Conservation (phyloP, 2,888 invertebrate species). For the Napeogenes sylphis region DNA sequence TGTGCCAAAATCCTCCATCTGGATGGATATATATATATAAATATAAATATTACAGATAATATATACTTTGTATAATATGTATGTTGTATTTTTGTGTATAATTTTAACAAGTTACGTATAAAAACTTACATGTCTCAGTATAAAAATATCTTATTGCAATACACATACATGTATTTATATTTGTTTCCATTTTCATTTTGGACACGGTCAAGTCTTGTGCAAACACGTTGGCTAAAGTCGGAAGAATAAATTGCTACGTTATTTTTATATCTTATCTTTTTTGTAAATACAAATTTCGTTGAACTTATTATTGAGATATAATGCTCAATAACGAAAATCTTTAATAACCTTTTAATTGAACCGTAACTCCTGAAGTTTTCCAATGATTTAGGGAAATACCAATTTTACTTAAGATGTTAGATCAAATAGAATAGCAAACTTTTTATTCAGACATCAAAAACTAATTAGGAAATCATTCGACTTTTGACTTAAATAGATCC, state of each 20-base stretch:
- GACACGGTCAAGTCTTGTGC: too few species aligned
- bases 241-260: not conserved
- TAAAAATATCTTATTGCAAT: too few species aligned
- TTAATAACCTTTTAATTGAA: not conserved
- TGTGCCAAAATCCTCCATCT: too few species aligned
- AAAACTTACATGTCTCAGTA: too few species aligned
- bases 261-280: not conserved
- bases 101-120: too few species aligned
- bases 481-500: not conserved
- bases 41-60: too few species aligned
- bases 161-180: too few species aligned
- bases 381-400: not conserved
- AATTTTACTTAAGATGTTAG: not conserved
- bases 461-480: not conserved
- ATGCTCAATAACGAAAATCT: not conserved
- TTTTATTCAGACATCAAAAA: not conserved
- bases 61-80: too few species aligned
- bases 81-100: too few species aligned
- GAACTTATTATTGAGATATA: not conserved
- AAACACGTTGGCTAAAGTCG: too few species aligned
- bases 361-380: not conserved
- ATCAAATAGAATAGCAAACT: slow-evolving; percentile 1
- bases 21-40: too few species aligned
- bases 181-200: too few species aligned
- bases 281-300: not conserved